Evolutionary conservation across 2,113 vertebrate genomes (phyloP).

Genomic region (Lamprotornis superbus): DNA sequence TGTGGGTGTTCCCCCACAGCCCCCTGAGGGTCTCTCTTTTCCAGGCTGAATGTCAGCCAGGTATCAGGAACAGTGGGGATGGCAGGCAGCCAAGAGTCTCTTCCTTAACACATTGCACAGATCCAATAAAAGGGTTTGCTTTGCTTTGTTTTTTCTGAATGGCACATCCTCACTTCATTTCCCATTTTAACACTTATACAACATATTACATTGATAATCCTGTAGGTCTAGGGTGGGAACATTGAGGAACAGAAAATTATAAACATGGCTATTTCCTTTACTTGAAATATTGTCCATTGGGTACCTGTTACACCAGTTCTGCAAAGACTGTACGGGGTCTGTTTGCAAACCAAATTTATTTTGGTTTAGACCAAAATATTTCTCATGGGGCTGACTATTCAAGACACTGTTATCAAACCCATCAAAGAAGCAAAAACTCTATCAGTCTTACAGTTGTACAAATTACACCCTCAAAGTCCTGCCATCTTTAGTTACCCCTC

Average conservation of each 20-base stretch:
- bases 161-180: background rate
- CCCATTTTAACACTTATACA: background rate
- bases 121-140: background rate
- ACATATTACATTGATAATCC: background rate
- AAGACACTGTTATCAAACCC: background rate
- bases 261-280: background rate
- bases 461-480: background rate
- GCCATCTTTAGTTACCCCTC: background rate
- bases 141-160: background rate
- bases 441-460: background rate
- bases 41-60: background rate
- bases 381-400: background rate
- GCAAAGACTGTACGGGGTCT: background rate
- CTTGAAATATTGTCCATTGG: rapidly evolving
- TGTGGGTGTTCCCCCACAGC: background rate
- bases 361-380: background rate
- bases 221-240: background rate
- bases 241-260: background rate
- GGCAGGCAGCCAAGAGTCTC: background rate
- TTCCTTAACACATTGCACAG: background rate
- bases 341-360: background rate
- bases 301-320: background rate
- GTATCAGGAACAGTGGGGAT: background rate
- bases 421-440: background rate
- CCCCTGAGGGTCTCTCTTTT: background rate